Base-by-base conservation (phyloP, 2,888 invertebrate genomes). In the Lasioglossum lativentre region DNA sequence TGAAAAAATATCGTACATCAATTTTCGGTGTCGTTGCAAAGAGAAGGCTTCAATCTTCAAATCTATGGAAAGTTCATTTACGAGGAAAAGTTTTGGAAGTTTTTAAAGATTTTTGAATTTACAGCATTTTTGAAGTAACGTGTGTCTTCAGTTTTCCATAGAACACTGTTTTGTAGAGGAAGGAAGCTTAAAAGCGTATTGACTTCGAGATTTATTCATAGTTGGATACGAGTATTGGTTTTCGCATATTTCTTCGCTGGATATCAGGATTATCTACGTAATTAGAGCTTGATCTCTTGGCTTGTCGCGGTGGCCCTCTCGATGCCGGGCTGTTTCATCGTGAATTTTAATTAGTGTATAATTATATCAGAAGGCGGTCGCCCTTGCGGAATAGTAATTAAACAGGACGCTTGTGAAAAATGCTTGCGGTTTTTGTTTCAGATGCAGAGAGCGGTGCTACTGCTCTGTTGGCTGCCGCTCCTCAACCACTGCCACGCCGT, bases 401-500 rank as follows among this genome's bases (percentile, higher is more conserved):
- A 52, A 66, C 63, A 34, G 45, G 59, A 72, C 75, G 59, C 23
- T 45, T 42, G 30, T 74, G 70, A 80, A 86, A 79, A 59, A 42
- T 85, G 34, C 66, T 47, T 68, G 68, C 38, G 70, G 68, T 88
- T 91, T 83, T 89, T 56, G 74, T 93, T 92, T 80, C 90, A 95
- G 95, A 95, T 95, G 95, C 95, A 95, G 94, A 94, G 94, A 92
- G 94, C 94, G 93, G 93, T 95, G 94, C 93, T 95, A 92, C 94
- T 95, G 91, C 92, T 94, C 89, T 94, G 93, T 92, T 95, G 94
- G 94, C 94, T 95, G 93, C 93, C 94, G 94, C 93, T 95, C 91
- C 94, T 95, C 92, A 93, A 95, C 93, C 93, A 94, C 92, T 95
- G 95, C 94, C 93, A 94, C 91, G 95, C 95, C 92, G 95, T 95